Base-by-base conservation (phyloP, 1,140 invertebrate species). In the Heliconius nattereri region DNA sequence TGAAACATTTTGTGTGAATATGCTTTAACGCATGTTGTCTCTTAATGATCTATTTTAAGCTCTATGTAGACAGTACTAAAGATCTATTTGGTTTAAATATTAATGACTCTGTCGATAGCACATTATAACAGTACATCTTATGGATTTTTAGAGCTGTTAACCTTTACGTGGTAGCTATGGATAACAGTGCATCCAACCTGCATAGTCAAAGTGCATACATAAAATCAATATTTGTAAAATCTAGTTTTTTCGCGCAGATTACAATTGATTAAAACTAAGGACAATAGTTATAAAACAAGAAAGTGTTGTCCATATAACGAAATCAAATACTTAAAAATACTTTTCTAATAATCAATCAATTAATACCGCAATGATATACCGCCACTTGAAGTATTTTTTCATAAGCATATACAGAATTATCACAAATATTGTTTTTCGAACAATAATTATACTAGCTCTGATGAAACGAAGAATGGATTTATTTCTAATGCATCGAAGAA, bases 171-270 rank as follows among this genome's bases (percentile, higher is more conserved):
- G 60, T 26, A 13, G 60, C 60, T 9, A 66, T 29, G 20, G 23
- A 66, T 7, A 66, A 13, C 60, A 66, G 60, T 66, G 60, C 60
- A 66, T 26, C 60, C 60, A 66, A 66, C 60, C 23, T 66, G 60
- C 60, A 66, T 66, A 66, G 5, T 26, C 60, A 66, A 66, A 26
- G 23, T 66, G 60, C 60, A 66, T 29, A 57, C n/a, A 23, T 23
- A 29, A 66, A 66, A 66, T 66, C 60, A 29, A 66, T 66, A 66
- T 26, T 60, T 60, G 57, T 19, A 66, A 66, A 66, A 66, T 60
- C 3, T 7, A 20, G 16, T 52, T 52, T 52, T 45, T 52, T 20
- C 19, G 49, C 49, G 1, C 16, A 52, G 7, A 52, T 52, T 52
- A 20, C 16, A 19, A 19, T 52, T 52, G 19, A 60, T 9, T 26